Evolutionary conservation across 2,888 invertebrate genomes (phyloP).

Genomic region (Pseudoips prasinana): DNA sequence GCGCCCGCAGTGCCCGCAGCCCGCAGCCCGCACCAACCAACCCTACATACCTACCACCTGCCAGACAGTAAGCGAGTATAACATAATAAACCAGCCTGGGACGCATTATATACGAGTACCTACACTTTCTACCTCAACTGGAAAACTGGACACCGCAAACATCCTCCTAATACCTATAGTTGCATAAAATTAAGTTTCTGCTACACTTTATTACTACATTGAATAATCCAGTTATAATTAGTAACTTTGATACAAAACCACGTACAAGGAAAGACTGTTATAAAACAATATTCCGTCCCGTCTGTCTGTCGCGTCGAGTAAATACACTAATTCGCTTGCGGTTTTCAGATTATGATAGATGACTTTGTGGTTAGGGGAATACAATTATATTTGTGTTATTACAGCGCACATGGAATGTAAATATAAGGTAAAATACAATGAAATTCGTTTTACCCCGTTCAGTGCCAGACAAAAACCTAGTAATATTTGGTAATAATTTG

Average conservation of each 20-base stretch:
- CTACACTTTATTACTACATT: no score
- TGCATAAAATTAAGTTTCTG: no score
- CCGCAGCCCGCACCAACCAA: constrained; percentile 54
- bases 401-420: no score
- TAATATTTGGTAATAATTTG: no score
- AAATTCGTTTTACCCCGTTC: no score
- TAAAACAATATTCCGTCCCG: no score
- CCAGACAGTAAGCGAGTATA: constrained; percentile 73
- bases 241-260: no score
- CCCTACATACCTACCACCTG: constrained; percentile 79
- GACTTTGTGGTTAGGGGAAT: constrained; percentile 5
- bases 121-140: constrained; percentile 39
- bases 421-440: no score
- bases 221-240: no score
- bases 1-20: constrained; percentile 64
- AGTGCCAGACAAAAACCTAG: no score
- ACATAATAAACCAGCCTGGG: constrained; percentile 41
- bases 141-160: constrained; percentile 16
- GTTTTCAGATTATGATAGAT: neutral
- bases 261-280: no score
- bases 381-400: neutral
- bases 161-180: constrained; percentile 1
- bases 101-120: constrained; percentile 29
- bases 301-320: no score
- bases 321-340: neutral